Conservation (phyloP, 2,888 invertebrate species). For the Ametastegia equiseti region DNA sequence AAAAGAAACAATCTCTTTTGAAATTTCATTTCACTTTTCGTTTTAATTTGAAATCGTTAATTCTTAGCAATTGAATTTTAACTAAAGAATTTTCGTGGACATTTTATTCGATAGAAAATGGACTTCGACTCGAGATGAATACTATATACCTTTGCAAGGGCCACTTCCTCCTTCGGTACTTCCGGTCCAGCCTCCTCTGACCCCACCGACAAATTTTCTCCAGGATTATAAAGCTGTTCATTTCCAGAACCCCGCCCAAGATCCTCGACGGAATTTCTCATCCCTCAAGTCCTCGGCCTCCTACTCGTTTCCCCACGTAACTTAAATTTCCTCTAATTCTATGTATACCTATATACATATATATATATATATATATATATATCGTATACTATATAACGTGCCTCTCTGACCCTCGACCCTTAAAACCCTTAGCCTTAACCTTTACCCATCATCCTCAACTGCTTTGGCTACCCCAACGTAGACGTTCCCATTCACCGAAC, state of each 20-base stretch:
- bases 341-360: too few species aligned
- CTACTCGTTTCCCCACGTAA: conserved; percentile 16
- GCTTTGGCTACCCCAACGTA: not conserved
- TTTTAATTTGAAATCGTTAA: not conserved
- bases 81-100: not conserved
- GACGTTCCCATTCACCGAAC: not conserved
- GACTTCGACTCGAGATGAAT: conserved; percentile 12
- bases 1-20: too few species aligned
- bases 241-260: conserved; percentile 55
- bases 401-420: too few species aligned
- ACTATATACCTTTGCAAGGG: conserved; percentile 58
- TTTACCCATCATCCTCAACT: not conserved
- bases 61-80: not conserved
- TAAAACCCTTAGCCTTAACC: conserved; percentile 12
- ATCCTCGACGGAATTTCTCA: conserved; percentile 55
- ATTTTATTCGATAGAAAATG: not conserved
- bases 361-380: too few species aligned
- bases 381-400: too few species aligned
- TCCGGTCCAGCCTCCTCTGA: conserved; percentile 59
- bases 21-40: not conserved
- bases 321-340: not conserved
- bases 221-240: conserved; percentile 57
- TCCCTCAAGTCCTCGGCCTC: conserved; percentile 42
- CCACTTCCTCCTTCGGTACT: conserved; percentile 62
- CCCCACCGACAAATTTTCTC: conserved; percentile 51